Evolutionary conservation across 1,140 invertebrate species (phyloP).

Genomic region (Polyergus mexicanus): DNA sequence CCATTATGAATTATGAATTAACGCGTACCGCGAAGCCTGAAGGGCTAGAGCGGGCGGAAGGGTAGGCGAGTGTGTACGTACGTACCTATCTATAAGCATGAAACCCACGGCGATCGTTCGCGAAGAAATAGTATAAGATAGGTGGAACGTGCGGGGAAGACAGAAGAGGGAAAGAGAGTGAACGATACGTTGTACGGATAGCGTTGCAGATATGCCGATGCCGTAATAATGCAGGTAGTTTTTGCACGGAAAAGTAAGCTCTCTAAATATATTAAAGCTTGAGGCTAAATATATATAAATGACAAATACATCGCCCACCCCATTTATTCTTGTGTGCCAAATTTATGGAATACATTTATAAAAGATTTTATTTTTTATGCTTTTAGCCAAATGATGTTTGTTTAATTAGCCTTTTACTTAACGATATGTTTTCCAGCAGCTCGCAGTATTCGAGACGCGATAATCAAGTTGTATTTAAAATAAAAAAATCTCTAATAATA

Average conservation of each 20-base stretch:
- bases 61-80: background rate
- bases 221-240: background rate
- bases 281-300: background rate
- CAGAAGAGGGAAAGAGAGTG: too few relatives aligned
- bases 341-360: background rate
- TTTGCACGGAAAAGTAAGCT: background rate
- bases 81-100: background rate
- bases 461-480: background rate
- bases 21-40: slow-evolving; percentile 67
- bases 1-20: slow-evolving; percentile 84
- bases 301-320: background rate
- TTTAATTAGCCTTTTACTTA: background rate
- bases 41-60: background rate
- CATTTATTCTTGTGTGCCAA: background rate
- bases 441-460: background rate
- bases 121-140: slow-evolving; percentile 28
- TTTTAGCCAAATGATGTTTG: too few relatives aligned
- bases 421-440: slow-evolving; percentile 5
- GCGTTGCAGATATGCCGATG: slow-evolving; percentile 8
- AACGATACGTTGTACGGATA: slow-evolving; percentile 13
- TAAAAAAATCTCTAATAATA: background rate
- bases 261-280: too few relatives aligned
- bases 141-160: background rate
- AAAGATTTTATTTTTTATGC: too few relatives aligned
- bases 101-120: slow-evolving; percentile 12